Evolutionary conservation across 2,113 vertebrate genomes (phyloP).

Genomic region (Melanocharis versteri): DNA sequence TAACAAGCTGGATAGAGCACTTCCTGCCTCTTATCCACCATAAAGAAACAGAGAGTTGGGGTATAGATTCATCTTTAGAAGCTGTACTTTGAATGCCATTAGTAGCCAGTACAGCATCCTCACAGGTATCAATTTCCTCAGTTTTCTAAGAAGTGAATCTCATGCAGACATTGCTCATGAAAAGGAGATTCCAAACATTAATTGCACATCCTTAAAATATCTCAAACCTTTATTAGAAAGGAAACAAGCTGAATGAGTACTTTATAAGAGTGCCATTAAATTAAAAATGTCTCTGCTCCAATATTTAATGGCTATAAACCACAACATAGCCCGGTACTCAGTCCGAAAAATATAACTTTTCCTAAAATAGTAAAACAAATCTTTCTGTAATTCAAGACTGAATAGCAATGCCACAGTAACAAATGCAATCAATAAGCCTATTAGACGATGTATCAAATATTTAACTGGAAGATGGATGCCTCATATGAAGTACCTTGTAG

Average conservation of each 20-base stretch:
- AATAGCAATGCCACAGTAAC: neutral
- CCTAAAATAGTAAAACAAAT: neutral
- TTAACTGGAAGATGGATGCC: neutral
- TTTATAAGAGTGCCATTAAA: neutral
- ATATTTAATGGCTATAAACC: neutral
- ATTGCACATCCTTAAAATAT: neutral
- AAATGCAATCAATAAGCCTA: neutral
- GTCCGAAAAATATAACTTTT: neutral
- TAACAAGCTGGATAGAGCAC: neutral
- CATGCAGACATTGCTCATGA: neutral
- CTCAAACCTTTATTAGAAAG: neutral
- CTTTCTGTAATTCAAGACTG: neutral
- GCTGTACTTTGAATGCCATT: neutral
- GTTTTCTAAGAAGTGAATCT: neutral
- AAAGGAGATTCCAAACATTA: neutral
- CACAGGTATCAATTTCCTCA: neutral
- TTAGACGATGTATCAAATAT: neutral
- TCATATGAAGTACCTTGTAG: neutral
- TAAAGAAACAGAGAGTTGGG: neutral
- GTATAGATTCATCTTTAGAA: neutral
- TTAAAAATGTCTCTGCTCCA: neutral
- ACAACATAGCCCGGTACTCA: neutral
- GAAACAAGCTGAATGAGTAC: neutral
- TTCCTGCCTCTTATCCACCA: neutral
- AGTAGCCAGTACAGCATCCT: neutral